Conservation (phyloP, 2,797 vertebrate genomes). For the Spondyliosoma cantharus region DNA sequence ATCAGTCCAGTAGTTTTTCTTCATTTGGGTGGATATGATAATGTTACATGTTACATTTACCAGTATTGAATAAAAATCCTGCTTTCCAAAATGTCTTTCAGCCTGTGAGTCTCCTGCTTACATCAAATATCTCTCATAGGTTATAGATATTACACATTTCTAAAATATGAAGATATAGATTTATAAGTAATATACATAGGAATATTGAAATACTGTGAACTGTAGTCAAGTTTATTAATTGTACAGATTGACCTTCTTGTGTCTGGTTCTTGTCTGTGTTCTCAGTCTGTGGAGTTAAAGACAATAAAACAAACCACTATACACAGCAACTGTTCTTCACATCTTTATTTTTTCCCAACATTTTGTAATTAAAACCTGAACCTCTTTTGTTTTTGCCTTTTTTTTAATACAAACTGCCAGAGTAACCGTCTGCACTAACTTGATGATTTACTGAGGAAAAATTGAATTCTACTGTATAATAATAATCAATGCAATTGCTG, state of each 20-base stretch:
- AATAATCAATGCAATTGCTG: constrained; percentile 76
- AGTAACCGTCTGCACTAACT: constrained; percentile 73
- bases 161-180: too few relatives aligned
- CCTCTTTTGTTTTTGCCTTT: constrained; percentile 52
- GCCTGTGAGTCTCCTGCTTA: constrained; percentile 23
- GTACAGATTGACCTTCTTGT: background rate
- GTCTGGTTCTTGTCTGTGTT: background rate
- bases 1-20: constrained; percentile 37
- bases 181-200: background rate
- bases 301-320: constrained; percentile 28
- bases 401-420: constrained; percentile 75
- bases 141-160: background rate
- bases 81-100: constrained; percentile 51
- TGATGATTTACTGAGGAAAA: constrained; percentile 78
- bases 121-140: background rate
- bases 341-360: constrained; percentile 73
- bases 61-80: constrained; percentile 77
- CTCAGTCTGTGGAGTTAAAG: background rate
- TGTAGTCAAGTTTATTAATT: too few relatives aligned
- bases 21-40: constrained; percentile 51
- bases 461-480: constrained; percentile 77
- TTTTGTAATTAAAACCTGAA: constrained; percentile 79
- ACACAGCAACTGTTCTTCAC: constrained; percentile 63
- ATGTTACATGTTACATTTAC: constrained; percentile 62
- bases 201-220: background rate